Base-by-base conservation (phyloP, 1,140 invertebrate genomes). In the Leguminivora glycinivorella region DNA sequence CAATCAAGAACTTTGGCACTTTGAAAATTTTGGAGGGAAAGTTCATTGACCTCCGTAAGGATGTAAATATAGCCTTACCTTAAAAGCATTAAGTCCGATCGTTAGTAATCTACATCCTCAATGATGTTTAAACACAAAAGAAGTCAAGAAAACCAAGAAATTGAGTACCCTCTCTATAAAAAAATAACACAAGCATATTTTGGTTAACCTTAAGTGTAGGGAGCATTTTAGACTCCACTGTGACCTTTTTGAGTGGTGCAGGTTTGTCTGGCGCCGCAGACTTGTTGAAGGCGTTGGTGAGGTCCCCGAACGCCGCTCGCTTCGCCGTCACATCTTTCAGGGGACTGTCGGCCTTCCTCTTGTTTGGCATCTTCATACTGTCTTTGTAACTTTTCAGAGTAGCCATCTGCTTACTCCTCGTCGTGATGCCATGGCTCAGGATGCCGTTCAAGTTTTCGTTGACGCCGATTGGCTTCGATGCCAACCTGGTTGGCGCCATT, bases 241-340 rank as follows among this genome's bases (percentile, higher is more conserved):
- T 92, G 24, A 93, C 90, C 83, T 93, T 93, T 73, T 93, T 93
- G 19, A 87, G 70, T 56, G 80, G 74, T 75, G 83, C 84, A 69
- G 71, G 70, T 73, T 90, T 88, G 70, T 89, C 82, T 67, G 82
- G 82, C 56, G 81, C 75, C 29, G 78, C 79, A 67, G 85, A 83
- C 77, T 92, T 93, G 76, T 84, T 83, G 71, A 89, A 88, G 69
- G 91, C 95, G 92, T 96, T 96, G 3, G 95, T 96, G 60, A 96
- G 93, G 80, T 97, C 96, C 73, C 95, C 95, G 78, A 97, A 94
- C 1, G 95, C 95, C 69, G 94, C 94, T 80, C 95, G 91, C 83
- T 96, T 96, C 4, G 89, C 92, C 12, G 84, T 91, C 69, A 82
- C 81, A 80, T 93, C 93, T 85, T 93, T 93, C 24, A 92, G 74